These are phyloP conservation scores for Progne subis DNA, from an alignment of 2,113 vertebrate species.

Conservation along the genomic window DNA sequence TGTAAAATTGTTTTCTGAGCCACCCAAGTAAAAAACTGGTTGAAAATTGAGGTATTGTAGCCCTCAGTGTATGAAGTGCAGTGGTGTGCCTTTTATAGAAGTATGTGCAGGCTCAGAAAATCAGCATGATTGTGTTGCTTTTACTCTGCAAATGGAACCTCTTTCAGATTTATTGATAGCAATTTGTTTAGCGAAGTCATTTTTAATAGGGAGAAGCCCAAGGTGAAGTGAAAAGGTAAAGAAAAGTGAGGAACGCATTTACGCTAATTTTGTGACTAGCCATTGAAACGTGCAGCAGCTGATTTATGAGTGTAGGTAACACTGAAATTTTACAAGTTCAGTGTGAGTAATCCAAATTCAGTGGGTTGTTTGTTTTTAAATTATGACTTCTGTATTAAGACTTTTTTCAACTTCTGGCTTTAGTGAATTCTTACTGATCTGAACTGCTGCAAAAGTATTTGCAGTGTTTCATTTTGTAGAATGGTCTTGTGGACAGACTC, in stretches of 20 bases:
- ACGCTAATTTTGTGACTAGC: not conserved
- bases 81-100: not conserved
- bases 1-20: not conserved
- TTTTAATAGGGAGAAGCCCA: not conserved
- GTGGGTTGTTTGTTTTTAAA: fast-evolving
- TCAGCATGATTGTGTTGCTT: not conserved
- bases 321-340: not conserved
- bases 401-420: not conserved
- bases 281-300: not conserved
- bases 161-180: not conserved
- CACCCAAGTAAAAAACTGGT: not conserved
- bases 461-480: not conserved
- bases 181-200: not conserved
- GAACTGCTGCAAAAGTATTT: not conserved
- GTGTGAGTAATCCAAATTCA: not conserved
- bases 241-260: not conserved
- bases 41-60: not conserved
- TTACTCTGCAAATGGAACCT: not conserved
- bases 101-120: not conserved
- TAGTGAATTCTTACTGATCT: not conserved
- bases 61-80: not conserved
- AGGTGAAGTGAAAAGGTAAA: not conserved
- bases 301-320: not conserved
- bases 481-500: not conserved
- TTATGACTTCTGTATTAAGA: not conserved